Evolutionary conservation across 2,888 invertebrate genomes (phyloP).

Genomic region (Euclidia mi): DNA sequence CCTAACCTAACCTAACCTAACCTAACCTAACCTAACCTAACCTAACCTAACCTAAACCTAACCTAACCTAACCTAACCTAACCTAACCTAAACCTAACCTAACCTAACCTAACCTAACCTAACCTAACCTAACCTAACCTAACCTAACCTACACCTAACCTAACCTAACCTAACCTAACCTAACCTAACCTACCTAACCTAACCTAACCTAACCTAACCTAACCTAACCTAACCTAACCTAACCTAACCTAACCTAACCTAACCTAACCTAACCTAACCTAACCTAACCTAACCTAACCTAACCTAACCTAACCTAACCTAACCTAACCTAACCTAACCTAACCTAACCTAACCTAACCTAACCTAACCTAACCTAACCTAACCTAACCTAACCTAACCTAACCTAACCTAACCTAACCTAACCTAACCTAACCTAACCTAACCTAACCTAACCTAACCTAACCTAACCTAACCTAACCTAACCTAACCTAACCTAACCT

Average conservation of each 20-base stretch:
- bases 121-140: slow-evolving; percentile 44
- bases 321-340: slow-evolving; percentile 44
- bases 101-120: slow-evolving; percentile 46
- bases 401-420: slow-evolving; percentile 48
- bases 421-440: slow-evolving; percentile 38
- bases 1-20: slow-evolving; percentile 56
- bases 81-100: slow-evolving; percentile 49
- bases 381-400: slow-evolving; percentile 45
- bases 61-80: slow-evolving; percentile 50
- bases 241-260: slow-evolving; percentile 38
- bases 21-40: slow-evolving; percentile 50
- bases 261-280: slow-evolving; percentile 37
- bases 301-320: slow-evolving; percentile 41
- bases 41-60: slow-evolving; percentile 51
- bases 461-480: slow-evolving; percentile 31
- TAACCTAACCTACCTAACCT: slow-evolving; percentile 33
- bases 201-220: slow-evolving; percentile 47
- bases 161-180: slow-evolving; percentile 41
- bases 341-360: slow-evolving; percentile 50
- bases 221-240: slow-evolving; percentile 40
- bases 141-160: slow-evolving; percentile 49
- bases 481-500: slow-evolving; percentile 46
- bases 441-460: slow-evolving; percentile 46
- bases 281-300: slow-evolving; percentile 50
- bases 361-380: slow-evolving; percentile 49